Percentiles rank a stretch among this genome's conserved stretches.
These are phyloP conservation scores for Semaprochilodus insignis DNA, from an alignment of 2,797 vertebrate genomes.

Conservation along the genomic window DNA sequence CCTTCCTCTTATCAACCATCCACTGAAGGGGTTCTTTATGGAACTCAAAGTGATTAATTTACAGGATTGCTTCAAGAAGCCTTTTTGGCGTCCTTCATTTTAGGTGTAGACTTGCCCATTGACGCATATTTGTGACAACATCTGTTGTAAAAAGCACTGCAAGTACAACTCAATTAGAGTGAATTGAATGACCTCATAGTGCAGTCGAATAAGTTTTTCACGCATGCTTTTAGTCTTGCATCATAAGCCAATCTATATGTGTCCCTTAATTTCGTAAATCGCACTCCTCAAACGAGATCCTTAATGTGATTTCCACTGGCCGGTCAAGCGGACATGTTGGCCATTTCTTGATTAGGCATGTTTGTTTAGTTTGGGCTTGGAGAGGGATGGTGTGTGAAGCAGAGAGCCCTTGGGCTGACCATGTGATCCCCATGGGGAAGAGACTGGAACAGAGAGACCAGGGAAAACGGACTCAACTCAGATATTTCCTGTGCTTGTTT, in stretches of 20 bases:
- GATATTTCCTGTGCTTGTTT: slow-evolving; percentile 83
- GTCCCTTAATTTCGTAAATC: slow-evolving; percentile 67
- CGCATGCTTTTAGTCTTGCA: slow-evolving; percentile 68
- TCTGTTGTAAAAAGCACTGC: not conserved
- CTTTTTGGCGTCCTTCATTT: not conserved
- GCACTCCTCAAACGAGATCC: slow-evolving; percentile 52
- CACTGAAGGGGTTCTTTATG: not conserved
- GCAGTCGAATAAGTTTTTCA: slow-evolving; percentile 67
- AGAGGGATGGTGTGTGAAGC: slow-evolving; percentile 9
- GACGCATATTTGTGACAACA: too few relatives aligned
- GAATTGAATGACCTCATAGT: slow-evolving; percentile 67
- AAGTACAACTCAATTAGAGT: slow-evolving; percentile 44
- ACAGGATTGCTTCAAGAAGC: not conserved
- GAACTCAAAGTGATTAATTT: not conserved
- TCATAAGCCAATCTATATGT: slow-evolving; percentile 59
- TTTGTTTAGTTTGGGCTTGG: slow-evolving; percentile 48
- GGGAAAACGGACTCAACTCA: slow-evolving; percentile 74
- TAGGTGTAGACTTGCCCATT: too few relatives aligned
- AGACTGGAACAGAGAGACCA: slow-evolving; percentile 69
- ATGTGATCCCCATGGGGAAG: slow-evolving; percentile 67
- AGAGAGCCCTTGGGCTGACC: slow-evolving; percentile 64
- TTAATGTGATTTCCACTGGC: slow-evolving; percentile 58
- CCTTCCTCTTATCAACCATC: not conserved
- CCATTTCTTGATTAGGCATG: slow-evolving; percentile 52
- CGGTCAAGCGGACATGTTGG: slow-evolving; percentile 6